phyloP scores from a whole-genome alignment of 2,888 invertebrate species.

The Trichogramma dendrolimi region DNA sequence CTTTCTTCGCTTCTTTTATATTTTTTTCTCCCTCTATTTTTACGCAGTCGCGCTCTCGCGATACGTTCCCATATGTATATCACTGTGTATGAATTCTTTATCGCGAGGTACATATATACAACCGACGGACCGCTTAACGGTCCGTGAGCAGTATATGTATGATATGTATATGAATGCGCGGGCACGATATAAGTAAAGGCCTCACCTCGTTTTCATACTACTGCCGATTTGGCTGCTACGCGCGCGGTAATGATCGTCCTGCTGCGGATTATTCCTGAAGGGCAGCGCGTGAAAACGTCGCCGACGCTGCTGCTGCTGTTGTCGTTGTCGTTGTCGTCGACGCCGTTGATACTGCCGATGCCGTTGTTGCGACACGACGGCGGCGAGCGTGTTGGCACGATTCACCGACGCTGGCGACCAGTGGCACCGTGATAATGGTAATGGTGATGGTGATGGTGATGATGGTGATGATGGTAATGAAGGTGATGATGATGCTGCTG shows the following conservation, averaged over 20 bases:
- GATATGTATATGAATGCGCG: background rate
- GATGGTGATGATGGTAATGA: slow-evolving; percentile 4
- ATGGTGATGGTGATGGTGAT: slow-evolving; percentile 13
- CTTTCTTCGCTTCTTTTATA: too few species aligned
- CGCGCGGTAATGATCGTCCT: background rate
- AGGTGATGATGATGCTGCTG: slow-evolving; percentile 6
- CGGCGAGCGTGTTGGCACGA: background rate
- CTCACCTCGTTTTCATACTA: slow-evolving; percentile 29
- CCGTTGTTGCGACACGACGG: too few species aligned
- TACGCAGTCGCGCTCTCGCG: too few species aligned
- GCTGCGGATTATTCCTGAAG: slow-evolving; percentile 2
- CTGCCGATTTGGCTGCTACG: slow-evolving; percentile 3
- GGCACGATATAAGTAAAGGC: background rate
- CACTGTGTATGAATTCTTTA: too few species aligned
- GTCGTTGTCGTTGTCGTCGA: background rate
- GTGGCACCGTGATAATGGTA: slow-evolving; percentile 19
- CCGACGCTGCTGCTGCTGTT: slow-evolving; percentile 1
- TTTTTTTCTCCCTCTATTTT: too few species aligned
- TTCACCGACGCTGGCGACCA: slow-evolving; percentile 25
- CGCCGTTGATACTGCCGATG: too few species aligned
- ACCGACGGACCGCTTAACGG: too few species aligned
- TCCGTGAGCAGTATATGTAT: background rate
- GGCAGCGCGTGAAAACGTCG: background rate
- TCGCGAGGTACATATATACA: too few species aligned
- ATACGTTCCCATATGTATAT: too few species aligned